These are phyloP conservation scores for Platynereis dumerilii DNA, from an alignment of 2,888 invertebrate genomes.

Conservation along the genomic window DNA sequence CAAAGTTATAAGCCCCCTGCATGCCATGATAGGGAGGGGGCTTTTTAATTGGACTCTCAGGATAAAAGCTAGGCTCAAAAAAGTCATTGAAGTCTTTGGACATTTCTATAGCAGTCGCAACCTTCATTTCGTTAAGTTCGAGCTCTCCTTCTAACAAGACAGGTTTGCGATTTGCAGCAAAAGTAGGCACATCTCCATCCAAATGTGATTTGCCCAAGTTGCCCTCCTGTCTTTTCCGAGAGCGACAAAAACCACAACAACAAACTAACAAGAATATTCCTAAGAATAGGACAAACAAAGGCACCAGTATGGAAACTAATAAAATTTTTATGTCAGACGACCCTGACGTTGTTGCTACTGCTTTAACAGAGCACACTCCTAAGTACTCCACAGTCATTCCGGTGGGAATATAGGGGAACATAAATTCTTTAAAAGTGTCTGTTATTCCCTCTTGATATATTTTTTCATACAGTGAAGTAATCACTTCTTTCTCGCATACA, in stretches of 20 bases:
- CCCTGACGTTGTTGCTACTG: conserved; percentile 10
- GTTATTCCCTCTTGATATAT: conserved; percentile 18
- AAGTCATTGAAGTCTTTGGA: too few relatives aligned
- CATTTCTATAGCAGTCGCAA: too few relatives aligned
- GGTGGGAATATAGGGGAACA: conserved; percentile 23
- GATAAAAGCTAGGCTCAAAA: too few relatives aligned
- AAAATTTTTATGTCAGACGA: conserved; percentile 26
- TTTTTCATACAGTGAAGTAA: conserved; percentile 24
- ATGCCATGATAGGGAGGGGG: too few relatives aligned
- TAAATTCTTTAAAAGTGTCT: not conserved
- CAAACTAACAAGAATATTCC: conserved; percentile 26
- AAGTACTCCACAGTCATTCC: conserved; percentile 28
- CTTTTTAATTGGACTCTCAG: too few relatives aligned
- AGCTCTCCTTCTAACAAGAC: conserved; percentile 50
- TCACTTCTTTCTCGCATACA: conserved; percentile 33
- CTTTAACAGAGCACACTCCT: conserved; percentile 30
- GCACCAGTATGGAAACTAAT: conserved; percentile 39
- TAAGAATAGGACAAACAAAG: conserved; percentile 37
- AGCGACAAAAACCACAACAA: conserved; percentile 25
- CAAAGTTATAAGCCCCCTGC: too few relatives aligned
- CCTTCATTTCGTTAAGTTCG: conserved; percentile 41
- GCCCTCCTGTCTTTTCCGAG: conserved; percentile 24
- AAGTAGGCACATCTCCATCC: conserved; percentile 43
- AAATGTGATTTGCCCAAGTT: conserved; percentile 29
- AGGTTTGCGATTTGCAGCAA: conserved; percentile 46